phyloP scores from a whole-genome alignment of 92 coral and sea anemone species.

The Hydrozoanthus gracilis region DNA sequence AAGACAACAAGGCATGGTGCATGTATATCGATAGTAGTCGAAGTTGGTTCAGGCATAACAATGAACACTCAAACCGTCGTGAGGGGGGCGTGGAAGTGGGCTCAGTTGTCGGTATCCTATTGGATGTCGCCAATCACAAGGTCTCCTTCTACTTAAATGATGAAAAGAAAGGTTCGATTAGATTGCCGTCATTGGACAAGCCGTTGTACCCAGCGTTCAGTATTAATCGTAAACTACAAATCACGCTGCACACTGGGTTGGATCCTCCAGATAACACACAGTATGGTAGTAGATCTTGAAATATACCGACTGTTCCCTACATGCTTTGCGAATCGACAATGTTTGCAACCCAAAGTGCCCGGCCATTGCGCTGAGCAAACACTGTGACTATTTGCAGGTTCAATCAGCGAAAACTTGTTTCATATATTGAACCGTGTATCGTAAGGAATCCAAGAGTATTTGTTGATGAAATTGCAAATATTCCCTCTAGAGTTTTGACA shows the following conservation, averaged over 20 bases:
- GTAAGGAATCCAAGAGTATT: no score
- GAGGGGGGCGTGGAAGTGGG: conserved; percentile 96
- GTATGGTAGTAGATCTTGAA: conserved; percentile 30
- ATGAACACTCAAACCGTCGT: conserved; percentile 96
- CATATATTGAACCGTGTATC: no score
- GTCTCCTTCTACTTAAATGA: conserved; percentile 95
- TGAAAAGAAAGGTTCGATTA: conserved; percentile 86
- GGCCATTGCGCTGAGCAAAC: no score
- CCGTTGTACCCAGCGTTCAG: conserved; percentile 94
- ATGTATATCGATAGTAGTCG: conserved; percentile 99
- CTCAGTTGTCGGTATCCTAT: conserved; percentile 84
- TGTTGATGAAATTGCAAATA: no score
- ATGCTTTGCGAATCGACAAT: not conserved
- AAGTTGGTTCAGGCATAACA: conserved; percentile 97
- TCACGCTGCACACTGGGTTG: conserved; percentile 89
- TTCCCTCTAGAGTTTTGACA: no score
- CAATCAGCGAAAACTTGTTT: no score
- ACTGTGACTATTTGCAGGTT: no score
- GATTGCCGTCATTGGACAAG: conserved; percentile 76
- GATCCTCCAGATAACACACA: conserved; percentile 82
- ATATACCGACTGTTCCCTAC: not conserved
- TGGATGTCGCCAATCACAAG: conserved; percentile 74
- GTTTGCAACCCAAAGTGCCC: not conserved
- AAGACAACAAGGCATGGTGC: conserved; percentile 95
- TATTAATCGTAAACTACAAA: conserved; percentile 91